Percentiles rank a stretch among this genome's conserved stretches.
phyloP scores from a whole-genome alignment of 1,140 invertebrate genomes.

The Neuroterus valhalla region DNA sequence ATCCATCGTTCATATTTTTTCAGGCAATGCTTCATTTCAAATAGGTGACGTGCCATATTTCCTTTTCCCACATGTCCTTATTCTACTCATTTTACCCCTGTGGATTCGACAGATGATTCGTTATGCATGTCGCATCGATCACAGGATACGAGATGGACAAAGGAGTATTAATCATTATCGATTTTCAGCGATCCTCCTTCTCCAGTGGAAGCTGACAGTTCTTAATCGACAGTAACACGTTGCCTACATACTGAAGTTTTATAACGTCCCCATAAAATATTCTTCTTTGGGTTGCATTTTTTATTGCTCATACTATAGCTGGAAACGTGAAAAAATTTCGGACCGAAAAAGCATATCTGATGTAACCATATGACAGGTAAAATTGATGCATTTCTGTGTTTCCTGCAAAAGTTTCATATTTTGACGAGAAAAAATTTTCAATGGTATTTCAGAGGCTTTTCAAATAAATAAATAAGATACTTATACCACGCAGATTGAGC shows the following conservation, averaged over 20 bases:
- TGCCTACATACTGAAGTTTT: background rate
- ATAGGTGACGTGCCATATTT: background rate
- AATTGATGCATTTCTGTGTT: no score
- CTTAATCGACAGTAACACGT: background rate
- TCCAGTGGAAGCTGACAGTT: background rate
- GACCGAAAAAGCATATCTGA: background rate
- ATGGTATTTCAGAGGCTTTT: background rate
- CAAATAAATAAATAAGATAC: no score
- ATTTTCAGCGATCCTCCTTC: conserved; percentile 12
- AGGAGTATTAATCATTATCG: conserved; percentile 18
- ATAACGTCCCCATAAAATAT: conserved; percentile 7
- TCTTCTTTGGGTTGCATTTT: background rate
- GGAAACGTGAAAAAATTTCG: background rate
- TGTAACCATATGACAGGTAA: no score
- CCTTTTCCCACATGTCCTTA: background rate
- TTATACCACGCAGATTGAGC: no score
- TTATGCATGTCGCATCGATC: conserved; percentile 12
- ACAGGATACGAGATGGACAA: background rate
- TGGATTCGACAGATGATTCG: conserved; percentile 1
- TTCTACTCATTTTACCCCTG: background rate
- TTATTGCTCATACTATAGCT: background rate
- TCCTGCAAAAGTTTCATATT: background rate
- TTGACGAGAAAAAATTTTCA: background rate
- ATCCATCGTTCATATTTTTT: no score
- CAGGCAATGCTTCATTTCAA: background rate